These are phyloP conservation scores for Subanguina moxae DNA, from an alignment of 1,140 invertebrate genomes.

Conservation along the genomic window DNA sequence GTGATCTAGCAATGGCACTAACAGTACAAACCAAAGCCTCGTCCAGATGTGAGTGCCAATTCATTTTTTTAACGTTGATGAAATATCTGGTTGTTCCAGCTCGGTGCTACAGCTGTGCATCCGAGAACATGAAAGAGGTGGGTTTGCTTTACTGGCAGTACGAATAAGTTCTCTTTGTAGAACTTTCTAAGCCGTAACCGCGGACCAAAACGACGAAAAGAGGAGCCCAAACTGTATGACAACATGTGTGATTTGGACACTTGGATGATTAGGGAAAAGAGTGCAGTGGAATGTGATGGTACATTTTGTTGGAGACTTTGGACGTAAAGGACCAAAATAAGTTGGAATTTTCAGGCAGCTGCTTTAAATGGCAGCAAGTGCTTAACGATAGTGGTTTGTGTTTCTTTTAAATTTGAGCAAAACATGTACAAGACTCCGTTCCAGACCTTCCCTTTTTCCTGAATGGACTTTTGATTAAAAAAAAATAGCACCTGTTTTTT, in stretches of 20 bases:
- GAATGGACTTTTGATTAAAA: too few relatives aligned
- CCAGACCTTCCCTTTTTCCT: too few relatives aligned
- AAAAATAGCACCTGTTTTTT: too few relatives aligned
- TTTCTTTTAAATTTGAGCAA: background rate
- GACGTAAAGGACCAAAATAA: too few relatives aligned
- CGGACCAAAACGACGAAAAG: constrained; percentile 33
- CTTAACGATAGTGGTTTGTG: constrained; percentile 35
- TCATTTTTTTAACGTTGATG: constrained; percentile 3
- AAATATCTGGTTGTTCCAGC: constrained; percentile 13
- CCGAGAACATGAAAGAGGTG: constrained; percentile 44
- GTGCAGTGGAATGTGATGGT: constrained; percentile 40
- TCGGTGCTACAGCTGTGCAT: constrained; percentile 45
- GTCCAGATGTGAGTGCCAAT: background rate
- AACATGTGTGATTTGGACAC: constrained; percentile 44
- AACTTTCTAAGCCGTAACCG: constrained; percentile 43
- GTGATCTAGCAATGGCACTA: too few relatives aligned
- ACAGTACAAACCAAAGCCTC: too few relatives aligned
- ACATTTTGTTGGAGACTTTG: too few relatives aligned
- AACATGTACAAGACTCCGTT: too few relatives aligned
- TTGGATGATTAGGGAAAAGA: constrained; percentile 44
- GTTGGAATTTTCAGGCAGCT: constrained; percentile 8
- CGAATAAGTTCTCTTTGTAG: constrained; percentile 20
- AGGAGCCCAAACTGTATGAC: constrained; percentile 39
- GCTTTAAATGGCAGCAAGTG: constrained; percentile 51
- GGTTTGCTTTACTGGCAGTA: background rate